Evolutionary conservation across 92 coral and sea anemone species (phyloP), one percentile per base, ranked within the genome.

Genomic region (Bergia sp.): DNA sequence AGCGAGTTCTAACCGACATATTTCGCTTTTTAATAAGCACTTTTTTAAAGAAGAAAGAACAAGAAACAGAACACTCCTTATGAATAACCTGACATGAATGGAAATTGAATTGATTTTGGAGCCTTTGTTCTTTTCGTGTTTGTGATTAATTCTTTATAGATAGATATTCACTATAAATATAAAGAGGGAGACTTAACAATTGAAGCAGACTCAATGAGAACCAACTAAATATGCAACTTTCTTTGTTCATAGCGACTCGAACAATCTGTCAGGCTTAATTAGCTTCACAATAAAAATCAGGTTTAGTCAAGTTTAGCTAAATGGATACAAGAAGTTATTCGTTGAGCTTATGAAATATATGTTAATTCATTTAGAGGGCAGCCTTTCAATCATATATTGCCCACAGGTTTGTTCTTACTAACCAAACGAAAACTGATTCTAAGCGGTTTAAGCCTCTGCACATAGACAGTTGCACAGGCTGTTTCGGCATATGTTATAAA

Each of bases 261-360:
- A n/a, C 82, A 79, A 79, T 79, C 36, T 79, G 82, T 79, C 82
- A 79, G n/a, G 5, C 38, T n/a, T 23, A 79, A 79, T 79, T 79
- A 79, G 43, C 82, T 79, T 79, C 66, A 79, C 42, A 79, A 79
- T 79, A 53, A 23, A 23, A 53, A 44, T 44, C 49, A 44, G 49
- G 7, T n/a, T 21, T 77, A 20, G 21, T 20, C 58, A 53, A 8
- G 58, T 79, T 79, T 45, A 23, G 36, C 61, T 79, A 79, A 49
- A 44, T 79, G 64, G n/a, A 49, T 50, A 53, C 57, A 79, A 79
- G 18, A 50, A 79, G 65, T 45, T 3, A 49, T 79, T 49, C 42
- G 15, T 49, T 79, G 2, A 21, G 42, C 15, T 53, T 79, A 4
- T 8, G 20, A 6, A 5, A 79, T 37, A 45, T 79, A 79, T 79